Evolutionary conservation across 2,888 invertebrate genomes (phyloP), one percentile per base, ranked within the genome.

Genomic region (Amphiduros pacificus): DNA sequence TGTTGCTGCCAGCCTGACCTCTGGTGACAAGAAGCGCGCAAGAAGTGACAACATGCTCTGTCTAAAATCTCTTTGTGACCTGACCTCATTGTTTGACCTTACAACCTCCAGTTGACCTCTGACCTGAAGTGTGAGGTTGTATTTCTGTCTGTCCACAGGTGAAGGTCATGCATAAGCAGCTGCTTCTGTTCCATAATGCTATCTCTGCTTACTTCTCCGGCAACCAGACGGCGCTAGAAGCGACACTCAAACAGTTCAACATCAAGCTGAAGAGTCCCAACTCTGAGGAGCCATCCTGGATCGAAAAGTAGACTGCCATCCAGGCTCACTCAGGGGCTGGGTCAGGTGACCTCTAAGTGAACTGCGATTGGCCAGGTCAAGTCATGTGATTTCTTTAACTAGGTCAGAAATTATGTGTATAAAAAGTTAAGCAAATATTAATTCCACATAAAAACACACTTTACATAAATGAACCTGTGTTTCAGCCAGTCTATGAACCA

Each of bases 151-250:
- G 48, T 55, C 61, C 72, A n/a, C 84, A 97, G 94, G 91, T 96
- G 75, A 96, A 97, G 85, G 96, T 97, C 73, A 96, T 98, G 96
- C 95, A 96, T 85, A 97, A 97, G 82, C 97, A 98, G 82, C 86
- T 98, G 69, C 86, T 96, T 60, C 85, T 98, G 73, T 93, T 97
- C 84, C 96, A 98, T 85, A 96, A 96, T 85, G 97, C 97, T 1
- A 90, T 96, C 62, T 92, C 95, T 32, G 95, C 96, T 6, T 98
- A 96, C 85, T 97, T 96, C 85, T 93, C 94, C 75, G 96, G 97
- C 59, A 98, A 98, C 86, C 93, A 93, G 81, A 88, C 90, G 65
- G 93, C 94, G 65, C 85, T 98, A 60, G 96, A 97, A 82, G 91
- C 93, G 28, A 94, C 96, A 24, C 86, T 97, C 71, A 92, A 94